Conservation (phyloP, 1,140 invertebrate genomes). For the Zaprionus inermis region DNA sequence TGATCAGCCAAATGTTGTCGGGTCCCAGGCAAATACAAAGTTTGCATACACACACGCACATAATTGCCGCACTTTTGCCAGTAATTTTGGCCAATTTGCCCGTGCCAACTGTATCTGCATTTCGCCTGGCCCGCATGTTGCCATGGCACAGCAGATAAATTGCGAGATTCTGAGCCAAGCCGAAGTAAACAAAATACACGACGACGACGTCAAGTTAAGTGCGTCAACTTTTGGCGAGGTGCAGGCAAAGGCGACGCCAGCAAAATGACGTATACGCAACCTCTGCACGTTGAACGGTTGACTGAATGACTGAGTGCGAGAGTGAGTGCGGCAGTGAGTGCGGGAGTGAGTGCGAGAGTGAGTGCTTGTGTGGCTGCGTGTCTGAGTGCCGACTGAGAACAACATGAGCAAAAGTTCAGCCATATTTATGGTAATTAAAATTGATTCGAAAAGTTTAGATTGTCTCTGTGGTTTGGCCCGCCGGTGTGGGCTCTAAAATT, state of each 20-base stretch:
- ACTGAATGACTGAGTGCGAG: constrained; percentile 39
- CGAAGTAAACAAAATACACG: constrained; percentile 48
- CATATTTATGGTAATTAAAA: constrained; percentile 83
- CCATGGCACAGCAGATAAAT: constrained; percentile 62
- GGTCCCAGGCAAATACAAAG: not conserved
- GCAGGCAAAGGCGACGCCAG: constrained; percentile 27
- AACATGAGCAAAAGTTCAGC: constrained; percentile 58
- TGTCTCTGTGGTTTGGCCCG: constrained; percentile 65
- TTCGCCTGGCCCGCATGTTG: constrained; percentile 37
- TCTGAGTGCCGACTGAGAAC: constrained; percentile 22
- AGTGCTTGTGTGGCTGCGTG: constrained; percentile 27
- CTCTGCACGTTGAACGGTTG: constrained; percentile 30
- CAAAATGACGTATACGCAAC: constrained; percentile 56
- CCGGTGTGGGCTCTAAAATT: constrained; percentile 48
- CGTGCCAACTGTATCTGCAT: not conserved
- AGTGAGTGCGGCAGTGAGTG: constrained; percentile 24
- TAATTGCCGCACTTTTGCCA: constrained; percentile 15
- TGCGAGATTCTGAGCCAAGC: constrained; percentile 31
- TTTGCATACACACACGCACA: constrained; percentile 2
- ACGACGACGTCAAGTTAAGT: constrained; percentile 29
- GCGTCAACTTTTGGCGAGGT: constrained; percentile 25
- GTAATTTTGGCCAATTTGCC: constrained; percentile 33
- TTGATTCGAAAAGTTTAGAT: constrained; percentile 83
- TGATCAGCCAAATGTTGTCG: not conserved
- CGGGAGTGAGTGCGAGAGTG: constrained; percentile 31